Evolutionary conservation across 2,113 vertebrate species (phyloP), one percentile per base, ranked within the genome.

Genomic region (Bubalus kerabau): DNA sequence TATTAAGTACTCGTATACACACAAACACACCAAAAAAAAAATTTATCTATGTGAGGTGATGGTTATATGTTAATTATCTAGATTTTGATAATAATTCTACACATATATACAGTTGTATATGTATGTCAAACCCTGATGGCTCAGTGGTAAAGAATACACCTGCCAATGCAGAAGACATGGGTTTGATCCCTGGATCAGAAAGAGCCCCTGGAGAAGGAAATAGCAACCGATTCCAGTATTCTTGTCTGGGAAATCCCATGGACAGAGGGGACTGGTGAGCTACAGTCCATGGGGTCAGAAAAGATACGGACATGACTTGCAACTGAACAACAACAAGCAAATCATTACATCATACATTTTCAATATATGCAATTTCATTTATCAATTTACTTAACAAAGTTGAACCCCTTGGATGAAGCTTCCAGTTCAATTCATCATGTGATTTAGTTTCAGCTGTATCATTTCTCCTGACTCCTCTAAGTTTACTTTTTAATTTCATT

Each of bases 401-500:
- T 78, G 28, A 57, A 56, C n/a, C 30, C n/a, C 5, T 78, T 93
- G 46, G 48, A 9, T 64, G 23, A 85, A 57, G 32, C 7, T 56
- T 83, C 2, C 46, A 62, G 46, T 36, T 54, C 46, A 62, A 36
- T 30, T 54, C 16, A 56, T 93, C 50, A 5, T 7, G 6, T 83
- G 50, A 40, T 84, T 89, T 48, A 76, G 13, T 40, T 56, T 46
- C 48, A 62, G 46, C 28, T 36, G 12, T 62, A 48, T 36, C 16
- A 17, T 89, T 84, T 78, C 28, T 76, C 28, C 56, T 56, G 54
- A 84, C 16, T 46, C 13, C 3, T 54, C 21, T 21, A 7, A 57
- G 16, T 76, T 74, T 56, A 67, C 50, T 82, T 95, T 83, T 83
- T 40, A 74, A 76, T 43, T 50, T 88, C 64, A 40, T 57, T 74